Conservation (phyloP, 2,113 vertebrate genomes). For the Callospermophilus lateralis region DNA sequence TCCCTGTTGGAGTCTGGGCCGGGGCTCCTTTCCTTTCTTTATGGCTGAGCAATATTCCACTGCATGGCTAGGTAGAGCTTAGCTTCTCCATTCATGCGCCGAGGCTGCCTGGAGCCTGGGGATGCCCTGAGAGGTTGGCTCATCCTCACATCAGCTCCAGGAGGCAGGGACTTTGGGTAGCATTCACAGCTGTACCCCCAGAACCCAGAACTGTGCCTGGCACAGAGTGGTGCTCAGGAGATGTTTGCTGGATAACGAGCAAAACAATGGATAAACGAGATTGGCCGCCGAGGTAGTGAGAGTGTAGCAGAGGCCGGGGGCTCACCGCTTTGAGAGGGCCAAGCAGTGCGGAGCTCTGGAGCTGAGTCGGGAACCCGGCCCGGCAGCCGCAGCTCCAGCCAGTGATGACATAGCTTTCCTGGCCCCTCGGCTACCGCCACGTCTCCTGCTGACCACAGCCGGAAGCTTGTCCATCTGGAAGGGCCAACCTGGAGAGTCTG, state of each 20-base stretch:
- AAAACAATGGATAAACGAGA: rapidly evolving
- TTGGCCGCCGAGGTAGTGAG: rapidly evolving
- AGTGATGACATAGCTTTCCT: rapidly evolving
- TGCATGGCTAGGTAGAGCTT: rapidly evolving
- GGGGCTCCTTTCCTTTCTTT: rapidly evolving
- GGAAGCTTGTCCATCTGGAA: rapidly evolving
- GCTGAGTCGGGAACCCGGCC: neutral
- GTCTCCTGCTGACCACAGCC: rapidly evolving
- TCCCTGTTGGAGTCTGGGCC: rapidly evolving
- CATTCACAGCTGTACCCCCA: rapidly evolving
- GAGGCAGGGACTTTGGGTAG: neutral
- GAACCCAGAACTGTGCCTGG: rapidly evolving
- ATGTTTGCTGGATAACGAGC: neutral
- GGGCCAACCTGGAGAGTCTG: neutral
- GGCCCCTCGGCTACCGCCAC: rapidly evolving
- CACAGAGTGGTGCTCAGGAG: rapidly evolving
- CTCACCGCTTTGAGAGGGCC: neutral
- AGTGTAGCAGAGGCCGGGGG: rapidly evolving
- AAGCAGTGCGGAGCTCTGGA: rapidly evolving
- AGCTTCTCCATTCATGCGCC: rapidly evolving
- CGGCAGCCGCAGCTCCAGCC: rapidly evolving
- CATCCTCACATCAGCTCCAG: rapidly evolving
- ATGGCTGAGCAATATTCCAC: neutral
- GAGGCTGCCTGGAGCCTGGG: neutral
- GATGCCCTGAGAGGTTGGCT: rapidly evolving